Evolutionary conservation across 2,113 vertebrate species (phyloP).

Genomic region (Eleginops maclovinus): DNA sequence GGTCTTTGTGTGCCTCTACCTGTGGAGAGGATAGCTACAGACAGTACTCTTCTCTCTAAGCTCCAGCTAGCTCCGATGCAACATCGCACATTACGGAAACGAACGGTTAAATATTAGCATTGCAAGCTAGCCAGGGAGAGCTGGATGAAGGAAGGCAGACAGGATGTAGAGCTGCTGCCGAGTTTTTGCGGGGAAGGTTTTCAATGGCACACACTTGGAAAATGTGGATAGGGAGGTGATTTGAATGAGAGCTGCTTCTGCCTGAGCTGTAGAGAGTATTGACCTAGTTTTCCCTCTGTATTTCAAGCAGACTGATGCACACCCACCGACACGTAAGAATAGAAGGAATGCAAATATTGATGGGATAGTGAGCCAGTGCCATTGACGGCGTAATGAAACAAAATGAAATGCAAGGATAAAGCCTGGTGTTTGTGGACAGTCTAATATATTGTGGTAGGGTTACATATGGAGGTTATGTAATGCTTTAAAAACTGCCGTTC

Average conservation of each 20-base stretch:
- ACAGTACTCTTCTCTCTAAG: slow-evolving; percentile 63
- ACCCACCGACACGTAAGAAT: slow-evolving; percentile 67
- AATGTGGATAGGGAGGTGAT: slow-evolving; percentile 71
- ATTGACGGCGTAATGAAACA: slow-evolving; percentile 37
- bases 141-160: slow-evolving; percentile 19
- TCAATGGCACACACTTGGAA: slow-evolving; percentile 52
- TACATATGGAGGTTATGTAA: slow-evolving; percentile 21
- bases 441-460: background rate
- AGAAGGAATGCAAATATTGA: slow-evolving; percentile 64
- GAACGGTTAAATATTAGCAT: slow-evolving; percentile 49
- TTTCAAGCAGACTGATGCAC: slow-evolving; percentile 66
- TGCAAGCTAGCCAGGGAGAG: slow-evolving; percentile 32
- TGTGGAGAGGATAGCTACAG: slow-evolving; percentile 71
- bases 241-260: slow-evolving; percentile 74
- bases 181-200: slow-evolving; percentile 57
- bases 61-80: slow-evolving; percentile 37
- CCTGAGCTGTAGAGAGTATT: slow-evolving; percentile 76
- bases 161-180: slow-evolving; percentile 24
- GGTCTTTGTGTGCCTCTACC: slow-evolving; percentile 80
- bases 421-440: background rate
- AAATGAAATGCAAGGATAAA: background rate
- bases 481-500: slow-evolving; percentile 1
- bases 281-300: slow-evolving; percentile 82
- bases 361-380: slow-evolving; percentile 31
- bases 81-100: slow-evolving; percentile 34